Percentiles rank a stretch among this genome's conserved stretches.
Evolutionary conservation across 1,140 invertebrate species (phyloP).

Genomic region (Oncopeltus fasciatus): DNA sequence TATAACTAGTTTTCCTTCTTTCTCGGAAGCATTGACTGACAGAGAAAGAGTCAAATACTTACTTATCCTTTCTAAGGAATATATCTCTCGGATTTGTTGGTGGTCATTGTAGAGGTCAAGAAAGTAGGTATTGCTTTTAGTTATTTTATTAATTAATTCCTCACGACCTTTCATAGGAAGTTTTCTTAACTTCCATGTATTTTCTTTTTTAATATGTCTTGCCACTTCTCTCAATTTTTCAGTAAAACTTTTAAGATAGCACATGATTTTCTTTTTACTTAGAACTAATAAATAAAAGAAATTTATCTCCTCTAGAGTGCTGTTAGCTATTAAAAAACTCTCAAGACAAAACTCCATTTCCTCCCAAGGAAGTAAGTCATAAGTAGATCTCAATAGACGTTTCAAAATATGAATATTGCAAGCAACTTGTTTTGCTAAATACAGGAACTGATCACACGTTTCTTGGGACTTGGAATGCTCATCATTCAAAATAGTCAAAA

Average conservation of each 20-base stretch:
- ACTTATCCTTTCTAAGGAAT: slow-evolving; percentile 21
- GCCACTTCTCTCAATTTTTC: slow-evolving; percentile 10
- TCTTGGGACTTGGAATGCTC: background rate
- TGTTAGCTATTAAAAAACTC: slow-evolving; percentile 18
- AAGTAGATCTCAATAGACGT: slow-evolving; percentile 18
- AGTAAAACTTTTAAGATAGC: slow-evolving; percentile 14
- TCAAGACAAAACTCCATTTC: slow-evolving; percentile 23
- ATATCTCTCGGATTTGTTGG: slow-evolving; percentile 19
- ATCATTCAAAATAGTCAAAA: background rate
- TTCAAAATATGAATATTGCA: slow-evolving; percentile 19
- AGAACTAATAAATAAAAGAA: slow-evolving; percentile 16
- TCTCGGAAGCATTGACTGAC: background rate
- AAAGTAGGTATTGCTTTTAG: slow-evolving; percentile 17
- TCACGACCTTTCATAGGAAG: slow-evolving; percentile 16
- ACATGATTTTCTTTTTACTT: slow-evolving; percentile 14
- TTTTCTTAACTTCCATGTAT: background rate
- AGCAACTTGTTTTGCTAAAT: background rate
- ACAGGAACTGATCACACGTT: background rate
- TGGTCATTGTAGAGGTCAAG: slow-evolving; percentile 20
- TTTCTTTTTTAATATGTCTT: background rate
- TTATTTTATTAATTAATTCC: slow-evolving; percentile 16
- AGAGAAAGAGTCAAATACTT: slow-evolving; percentile 4
- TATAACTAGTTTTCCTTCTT: slow-evolving; percentile 11
- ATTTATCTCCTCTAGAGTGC: slow-evolving; percentile 18
- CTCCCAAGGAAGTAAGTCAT: slow-evolving; percentile 22